phyloP scores from a whole-genome alignment of 2,113 vertebrate species.

The Chitala chitala region DNA sequence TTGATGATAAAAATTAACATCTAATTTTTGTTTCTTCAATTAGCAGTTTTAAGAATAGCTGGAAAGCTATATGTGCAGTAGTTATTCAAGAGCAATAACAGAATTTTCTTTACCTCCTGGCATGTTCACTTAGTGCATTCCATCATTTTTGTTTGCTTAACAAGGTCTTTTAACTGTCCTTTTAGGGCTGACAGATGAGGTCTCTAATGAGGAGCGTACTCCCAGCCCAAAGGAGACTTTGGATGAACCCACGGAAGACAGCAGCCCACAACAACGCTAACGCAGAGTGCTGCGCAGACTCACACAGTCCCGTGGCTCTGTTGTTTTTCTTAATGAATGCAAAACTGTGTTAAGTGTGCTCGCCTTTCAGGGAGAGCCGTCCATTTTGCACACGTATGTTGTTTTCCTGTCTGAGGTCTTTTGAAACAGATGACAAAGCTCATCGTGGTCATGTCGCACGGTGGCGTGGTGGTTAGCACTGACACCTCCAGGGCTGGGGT shows the following conservation, averaged over 20 bases:
- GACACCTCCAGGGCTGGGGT: too few species aligned
- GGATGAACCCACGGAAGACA: not conserved
- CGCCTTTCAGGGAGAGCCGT: too few species aligned
- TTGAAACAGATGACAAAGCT: too few species aligned
- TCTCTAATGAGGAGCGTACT: constrained; percentile 56
- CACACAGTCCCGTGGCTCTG: not conserved
- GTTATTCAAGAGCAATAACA: not conserved
- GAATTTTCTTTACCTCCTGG: not conserved
- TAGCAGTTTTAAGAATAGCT: not conserved
- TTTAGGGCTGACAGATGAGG: constrained; percentile 68
- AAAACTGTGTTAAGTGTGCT: too few species aligned
- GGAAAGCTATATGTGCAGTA: not conserved
- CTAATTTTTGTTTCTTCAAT: not conserved
- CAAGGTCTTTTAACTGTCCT: not conserved
- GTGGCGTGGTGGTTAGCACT: too few species aligned
- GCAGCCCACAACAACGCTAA: constrained; percentile 12
- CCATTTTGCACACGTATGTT: too few species aligned
- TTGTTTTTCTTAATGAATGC: too few species aligned
- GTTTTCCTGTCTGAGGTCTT: too few species aligned
- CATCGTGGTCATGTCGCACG: too few species aligned
- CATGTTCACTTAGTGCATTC: not conserved
- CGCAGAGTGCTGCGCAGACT: constrained; percentile 12
- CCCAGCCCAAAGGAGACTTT: constrained; percentile 48
- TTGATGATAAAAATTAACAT: not conserved
- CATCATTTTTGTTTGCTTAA: not conserved